phyloP scores from a whole-genome alignment of 2,113 vertebrate genomes.

The Thinocorus orbignyianus region DNA sequence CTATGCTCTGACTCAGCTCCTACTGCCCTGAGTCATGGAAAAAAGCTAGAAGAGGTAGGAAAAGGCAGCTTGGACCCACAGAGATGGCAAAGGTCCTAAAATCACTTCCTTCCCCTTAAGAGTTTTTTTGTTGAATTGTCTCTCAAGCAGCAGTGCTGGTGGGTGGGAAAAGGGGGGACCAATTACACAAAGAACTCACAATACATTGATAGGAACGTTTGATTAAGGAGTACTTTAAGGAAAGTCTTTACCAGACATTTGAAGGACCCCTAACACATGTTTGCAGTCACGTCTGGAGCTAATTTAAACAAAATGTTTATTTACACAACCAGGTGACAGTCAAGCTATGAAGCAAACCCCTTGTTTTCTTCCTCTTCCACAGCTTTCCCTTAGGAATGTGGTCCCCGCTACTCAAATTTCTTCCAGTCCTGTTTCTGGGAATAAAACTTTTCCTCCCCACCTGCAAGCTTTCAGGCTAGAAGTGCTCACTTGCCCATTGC shows the following conservation, averaged over 20 bases:
- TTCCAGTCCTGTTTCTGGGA: neutral
- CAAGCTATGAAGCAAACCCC: neutral
- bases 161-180: neutral
- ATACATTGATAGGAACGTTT: neutral
- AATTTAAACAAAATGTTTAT: constrained; percentile 18
- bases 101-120: neutral
- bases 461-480: neutral
- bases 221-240: neutral
- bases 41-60: neutral
- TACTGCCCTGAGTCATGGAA: neutral
- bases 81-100: neutral
- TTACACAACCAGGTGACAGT: neutral
- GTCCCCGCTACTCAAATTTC: neutral
- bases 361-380: neutral
- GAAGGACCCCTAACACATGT: neutral
- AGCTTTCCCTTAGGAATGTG: accelerated
- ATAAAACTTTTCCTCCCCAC: neutral
- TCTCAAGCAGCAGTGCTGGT: neutral
- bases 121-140: neutral
- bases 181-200: neutral
- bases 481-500: neutral
- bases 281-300: neutral
- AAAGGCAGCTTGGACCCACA: neutral
- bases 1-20: neutral
- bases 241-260: neutral